Evolutionary conservation across 2,888 invertebrate species (phyloP), one percentile per base, ranked within the genome.

Genomic region (Hololepta plana): DNA sequence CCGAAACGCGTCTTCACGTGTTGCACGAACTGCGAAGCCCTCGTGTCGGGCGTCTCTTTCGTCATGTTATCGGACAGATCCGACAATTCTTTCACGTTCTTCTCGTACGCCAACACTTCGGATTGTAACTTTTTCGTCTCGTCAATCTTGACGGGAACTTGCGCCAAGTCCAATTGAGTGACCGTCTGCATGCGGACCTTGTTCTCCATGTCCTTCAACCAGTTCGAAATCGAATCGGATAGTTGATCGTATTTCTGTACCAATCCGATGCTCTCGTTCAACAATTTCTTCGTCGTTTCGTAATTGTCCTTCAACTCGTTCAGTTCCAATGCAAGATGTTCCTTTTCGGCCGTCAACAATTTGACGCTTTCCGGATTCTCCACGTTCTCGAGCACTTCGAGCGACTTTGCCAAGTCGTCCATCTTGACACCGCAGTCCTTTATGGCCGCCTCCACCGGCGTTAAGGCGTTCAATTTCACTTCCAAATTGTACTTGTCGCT

Each of bases 401-500:
- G 57, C 0, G 81, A 76, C 40, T 72, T 69, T 32, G 72, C 65
- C 2, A 81, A 59, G 39, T 81, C 79, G 1, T 49, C 45, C 36
- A 74, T 69, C 32, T 72, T 66, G 3, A 55, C 56, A 29, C 68
- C 64, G 42, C 80, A 80, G 38, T 82, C 82, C 12, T 58, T 55
- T 19, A 84, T 66, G 12, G 75, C 74, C 33, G 63, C 64, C 47
- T 74, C 69, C 2, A 84, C 74, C 34, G 87, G 85, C 30, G 60
- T 59, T 16, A 90, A 49, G 1, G 84, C 76, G 2, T 79, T 72
- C 41, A 77, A 66, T 55, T 93, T 93, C 0, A 88, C 84, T 59
- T 91, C 87, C 14, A 91, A 62, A 46, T 87, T 88, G 48, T 90
- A 91, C 48, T 77, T 77, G 45, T 93, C 91, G 43, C 84, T 87